phyloP scores from a whole-genome alignment of 2,797 vertebrate species.

The Phalanger gymnotis region DNA sequence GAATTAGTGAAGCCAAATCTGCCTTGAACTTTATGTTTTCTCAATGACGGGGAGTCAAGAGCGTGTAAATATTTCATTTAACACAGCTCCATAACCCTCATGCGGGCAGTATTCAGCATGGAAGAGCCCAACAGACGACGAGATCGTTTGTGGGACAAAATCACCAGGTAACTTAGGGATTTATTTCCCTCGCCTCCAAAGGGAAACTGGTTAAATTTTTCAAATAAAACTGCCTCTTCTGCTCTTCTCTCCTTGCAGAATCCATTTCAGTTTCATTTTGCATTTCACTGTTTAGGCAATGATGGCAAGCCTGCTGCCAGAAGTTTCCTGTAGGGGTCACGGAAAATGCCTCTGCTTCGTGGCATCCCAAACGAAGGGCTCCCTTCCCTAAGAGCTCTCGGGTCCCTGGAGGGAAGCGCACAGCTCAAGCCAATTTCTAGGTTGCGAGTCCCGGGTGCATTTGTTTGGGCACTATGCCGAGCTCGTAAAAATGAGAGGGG shows the following conservation, averaged over 20 bases:
- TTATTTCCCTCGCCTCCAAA: neutral
- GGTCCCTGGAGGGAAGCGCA: neutral
- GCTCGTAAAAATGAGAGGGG: constrained; percentile 31
- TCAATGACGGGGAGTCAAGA: neutral
- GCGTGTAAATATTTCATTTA: constrained; percentile 38
- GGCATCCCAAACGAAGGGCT: neutral
- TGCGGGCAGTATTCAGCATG: neutral
- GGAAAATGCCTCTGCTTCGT: neutral
- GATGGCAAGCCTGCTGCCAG: neutral
- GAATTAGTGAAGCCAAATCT: constrained; percentile 31
- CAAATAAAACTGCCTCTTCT: neutral
- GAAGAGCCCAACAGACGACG: neutral
- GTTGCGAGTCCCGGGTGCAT: neutral
- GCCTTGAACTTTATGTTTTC: constrained; percentile 35
- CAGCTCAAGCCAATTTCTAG: neutral
- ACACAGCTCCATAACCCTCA: constrained; percentile 18
- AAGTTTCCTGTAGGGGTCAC: neutral
- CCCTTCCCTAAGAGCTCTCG: neutral
- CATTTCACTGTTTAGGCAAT: neutral
- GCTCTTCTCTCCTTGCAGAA: neutral
- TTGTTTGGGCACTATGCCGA: constrained; percentile 34
- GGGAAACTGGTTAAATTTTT: constrained; percentile 18
- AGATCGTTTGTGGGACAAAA: constrained; percentile 2
- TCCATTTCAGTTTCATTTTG: constrained; percentile 6
- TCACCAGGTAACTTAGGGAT: neutral